Percentiles rank a stretch among this genome's conserved stretches.
Evolutionary conservation across 2,113 vertebrate genomes (phyloP).

Genomic region (Eira barbara): DNA sequence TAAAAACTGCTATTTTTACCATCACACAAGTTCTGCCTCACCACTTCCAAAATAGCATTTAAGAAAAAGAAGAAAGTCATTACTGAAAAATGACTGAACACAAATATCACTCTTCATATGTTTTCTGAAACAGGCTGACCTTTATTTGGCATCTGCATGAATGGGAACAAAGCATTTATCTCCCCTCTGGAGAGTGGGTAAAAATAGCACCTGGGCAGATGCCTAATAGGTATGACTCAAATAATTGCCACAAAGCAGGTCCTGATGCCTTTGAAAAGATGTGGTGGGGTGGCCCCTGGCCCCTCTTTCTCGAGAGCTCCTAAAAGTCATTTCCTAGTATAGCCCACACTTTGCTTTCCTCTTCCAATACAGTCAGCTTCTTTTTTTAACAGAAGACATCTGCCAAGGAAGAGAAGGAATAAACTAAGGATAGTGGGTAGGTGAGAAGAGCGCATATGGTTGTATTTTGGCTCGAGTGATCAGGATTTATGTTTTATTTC

Average conservation of each 20-base stretch:
- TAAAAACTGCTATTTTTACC: conserved; percentile 15
- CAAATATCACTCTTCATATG: not conserved
- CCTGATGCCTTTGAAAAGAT: not conserved
- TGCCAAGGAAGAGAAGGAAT: not conserved
- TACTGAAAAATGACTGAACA: not conserved
- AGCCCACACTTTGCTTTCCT: not conserved
- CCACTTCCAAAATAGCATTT: not conserved
- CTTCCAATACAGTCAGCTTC: not conserved
- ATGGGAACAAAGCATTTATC: not conserved
- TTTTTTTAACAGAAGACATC: not conserved
- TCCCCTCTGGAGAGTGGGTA: not conserved
- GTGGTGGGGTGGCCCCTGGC: not conserved
- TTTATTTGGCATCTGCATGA: not conserved
- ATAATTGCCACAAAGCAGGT: not conserved
- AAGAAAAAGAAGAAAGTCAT: not conserved
- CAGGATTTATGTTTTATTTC: conserved; percentile 27
- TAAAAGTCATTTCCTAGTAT: not conserved
- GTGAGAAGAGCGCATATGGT: not conserved
- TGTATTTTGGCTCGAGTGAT: not conserved
- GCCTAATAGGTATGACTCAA: not conserved
- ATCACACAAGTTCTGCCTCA: not conserved
- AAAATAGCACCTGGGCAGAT: not conserved
- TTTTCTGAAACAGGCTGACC: conserved; percentile 13
- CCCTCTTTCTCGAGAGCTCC: not conserved
- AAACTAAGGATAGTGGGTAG: not conserved